Conservation (phyloP, 2,888 invertebrate genomes). For the Desoria tigrina region DNA sequence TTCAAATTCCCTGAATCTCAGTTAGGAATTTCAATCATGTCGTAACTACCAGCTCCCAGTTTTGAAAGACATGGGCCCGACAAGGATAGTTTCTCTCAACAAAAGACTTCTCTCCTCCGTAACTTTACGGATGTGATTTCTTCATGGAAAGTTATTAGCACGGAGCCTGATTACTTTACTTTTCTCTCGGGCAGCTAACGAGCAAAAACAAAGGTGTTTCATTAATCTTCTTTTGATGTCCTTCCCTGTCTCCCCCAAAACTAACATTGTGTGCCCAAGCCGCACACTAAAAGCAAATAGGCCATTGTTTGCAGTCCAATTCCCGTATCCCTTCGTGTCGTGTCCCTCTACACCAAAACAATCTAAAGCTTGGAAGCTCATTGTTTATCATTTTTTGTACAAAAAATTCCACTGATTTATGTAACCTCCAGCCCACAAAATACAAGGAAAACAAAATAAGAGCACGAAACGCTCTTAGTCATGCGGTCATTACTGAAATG, state of each 20-base stretch:
- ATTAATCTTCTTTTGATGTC: conserved; percentile 25
- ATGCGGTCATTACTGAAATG: too few relatives aligned
- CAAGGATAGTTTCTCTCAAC: background rate
- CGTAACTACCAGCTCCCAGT: background rate
- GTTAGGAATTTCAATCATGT: background rate
- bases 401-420: conserved; percentile 14
- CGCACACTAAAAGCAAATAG: conserved; percentile 5
- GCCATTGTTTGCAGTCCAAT: conserved; percentile 13
- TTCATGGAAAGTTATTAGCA: conserved; percentile 15
- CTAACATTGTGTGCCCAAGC: conserved; percentile 2
- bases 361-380: conserved; percentile 1
- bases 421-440: background rate
- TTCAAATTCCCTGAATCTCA: background rate
- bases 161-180: conserved; percentile 22
- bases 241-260: conserved; percentile 3
- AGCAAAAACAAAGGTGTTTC: conserved; percentile 25
- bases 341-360: background rate
- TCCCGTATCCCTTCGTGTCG: conserved; percentile 2
- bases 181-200: conserved; percentile 17
- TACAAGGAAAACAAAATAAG: too few relatives aligned
- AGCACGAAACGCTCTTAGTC: too few relatives aligned
- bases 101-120: background rate
- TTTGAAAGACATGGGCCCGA: background rate
- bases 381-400: conserved; percentile 14
- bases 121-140: background rate